A percentile compares a stretch with the other conserved stretches of the same genome.
Conservation (phyloP, 2,797 vertebrate genomes). For the Macropus fuliginosus region DNA sequence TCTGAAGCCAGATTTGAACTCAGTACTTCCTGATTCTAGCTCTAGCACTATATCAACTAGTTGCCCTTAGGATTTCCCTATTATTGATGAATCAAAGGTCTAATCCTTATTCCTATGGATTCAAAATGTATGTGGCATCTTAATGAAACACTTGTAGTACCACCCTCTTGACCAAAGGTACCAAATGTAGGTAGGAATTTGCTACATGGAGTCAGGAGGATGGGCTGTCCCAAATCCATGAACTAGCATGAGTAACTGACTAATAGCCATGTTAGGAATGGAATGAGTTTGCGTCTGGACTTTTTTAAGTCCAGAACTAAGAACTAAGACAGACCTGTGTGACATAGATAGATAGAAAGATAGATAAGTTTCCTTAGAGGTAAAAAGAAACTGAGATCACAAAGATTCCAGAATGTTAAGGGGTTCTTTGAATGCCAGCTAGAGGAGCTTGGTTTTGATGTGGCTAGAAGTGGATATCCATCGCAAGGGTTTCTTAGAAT, state of each 20-base stretch:
- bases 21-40: too few relatives aligned
- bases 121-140: too few relatives aligned
- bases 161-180: too few relatives aligned
- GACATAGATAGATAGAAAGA: not conserved
- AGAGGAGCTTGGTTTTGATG: not conserved
- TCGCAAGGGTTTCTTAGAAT: not conserved
- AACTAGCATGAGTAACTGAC: not conserved
- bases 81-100: too few relatives aligned
- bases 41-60: too few relatives aligned
- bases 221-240: not conserved
- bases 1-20: too few relatives aligned
- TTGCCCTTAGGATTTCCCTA: too few relatives aligned
- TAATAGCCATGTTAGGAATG: fast-evolving
- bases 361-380: not conserved
- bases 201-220: not conserved
- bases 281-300: not conserved
- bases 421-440: not conserved
- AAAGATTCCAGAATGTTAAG: not conserved
- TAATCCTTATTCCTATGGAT: too few relatives aligned
- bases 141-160: too few relatives aligned
- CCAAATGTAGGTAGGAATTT: not conserved
- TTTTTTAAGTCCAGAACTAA: not conserved
- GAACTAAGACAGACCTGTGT: not conserved
- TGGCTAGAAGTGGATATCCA: not conserved
- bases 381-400: not conserved